Base-by-base conservation (phyloP, 2,888 invertebrate species). In the Antheraea yamamai region DNA sequence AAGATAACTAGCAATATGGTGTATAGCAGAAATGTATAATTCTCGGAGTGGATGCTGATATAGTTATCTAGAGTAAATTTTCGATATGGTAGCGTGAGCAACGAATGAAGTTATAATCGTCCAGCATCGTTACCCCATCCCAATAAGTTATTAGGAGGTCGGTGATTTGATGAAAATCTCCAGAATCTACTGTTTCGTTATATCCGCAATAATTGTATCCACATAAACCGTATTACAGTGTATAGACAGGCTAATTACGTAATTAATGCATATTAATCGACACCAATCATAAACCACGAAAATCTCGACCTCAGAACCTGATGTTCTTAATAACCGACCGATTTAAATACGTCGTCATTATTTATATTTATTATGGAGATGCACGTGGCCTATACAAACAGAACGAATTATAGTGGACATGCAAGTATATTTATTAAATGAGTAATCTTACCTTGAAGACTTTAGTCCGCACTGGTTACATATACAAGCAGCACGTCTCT, bases 381-480 rank as follows among this genome's bases (percentile, higher is more conserved):
- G 23, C 39, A 20, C n/a, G 58, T 72, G 78, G 79, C 79, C 82
- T 82, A 77, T 83, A 76, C 72, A 80, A 87, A 79, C 73, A 75
- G 76, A 82, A 23, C 55, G 75, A 75, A 70, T 73, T 73, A 70
- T 70, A 75, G 20, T 58, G 71, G 47, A 72, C 61, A 30, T 64
- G 47, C 47, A 51, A 23, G 70, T 58, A 23, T 66, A 51, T 75
- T 66, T 75, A 73, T 26, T 73, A 68, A 70, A 64, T 75, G 75
- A 73, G 73, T 73, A 73, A 73, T 73, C 26, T 73, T 70, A 55
- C 75, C 75, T 75, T 73, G 73, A 61, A 73, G 68, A 26, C 70
- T 58, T 76, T 81, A 87, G 86, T 86, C 81, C 77, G 81, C 81
- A 82, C 76, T 77, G 70, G 79, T 78, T 77, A 76, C 76, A 77